Conservation (phyloP, 1,140 invertebrate species). For the Daktulosphaira vitifoliae region DNA sequence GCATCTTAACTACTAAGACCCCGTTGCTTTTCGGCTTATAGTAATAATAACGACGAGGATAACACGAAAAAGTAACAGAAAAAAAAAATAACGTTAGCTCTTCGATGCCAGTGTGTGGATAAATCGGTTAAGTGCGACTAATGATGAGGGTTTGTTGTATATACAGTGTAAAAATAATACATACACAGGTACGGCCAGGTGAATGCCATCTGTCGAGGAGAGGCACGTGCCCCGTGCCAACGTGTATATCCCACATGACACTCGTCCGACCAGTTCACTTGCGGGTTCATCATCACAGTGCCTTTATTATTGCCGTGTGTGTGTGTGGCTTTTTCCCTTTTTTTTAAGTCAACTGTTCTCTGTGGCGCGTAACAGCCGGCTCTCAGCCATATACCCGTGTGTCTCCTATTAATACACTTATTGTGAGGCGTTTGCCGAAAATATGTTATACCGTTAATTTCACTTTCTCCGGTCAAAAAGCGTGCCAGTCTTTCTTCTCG, state of each 20-base stretch:
- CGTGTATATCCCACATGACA: constrained; percentile 31
- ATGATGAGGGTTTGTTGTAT: constrained; percentile 23
- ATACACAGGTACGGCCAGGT: constrained; percentile 4
- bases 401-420: too few relatives aligned
- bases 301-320: background rate
- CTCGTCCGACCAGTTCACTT: constrained; percentile 31
- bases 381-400: too few relatives aligned
- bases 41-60: background rate
- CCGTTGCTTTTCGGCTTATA: background rate
- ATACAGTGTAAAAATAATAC: too few relatives aligned
- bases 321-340: background rate
- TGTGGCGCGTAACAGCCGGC: too few relatives aligned
- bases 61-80: background rate
- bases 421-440: constrained; percentile 13
- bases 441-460: constrained; percentile 13
- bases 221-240: constrained; percentile 14
- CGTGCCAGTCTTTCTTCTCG: too few relatives aligned
- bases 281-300: constrained; percentile 20
- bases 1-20: too few relatives aligned
- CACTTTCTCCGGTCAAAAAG: constrained; percentile 8
- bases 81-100: too few relatives aligned
- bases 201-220: constrained; percentile 22
- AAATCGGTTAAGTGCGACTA: constrained; percentile 10
- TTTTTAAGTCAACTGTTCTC: background rate
- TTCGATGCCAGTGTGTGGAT: background rate